A percentile compares a stretch with the other conserved stretches of the same genome.
These are phyloP conservation scores for Nephrotoma flavescens DNA, from an alignment of 2,888 invertebrate genomes.

Conservation along the genomic window DNA sequence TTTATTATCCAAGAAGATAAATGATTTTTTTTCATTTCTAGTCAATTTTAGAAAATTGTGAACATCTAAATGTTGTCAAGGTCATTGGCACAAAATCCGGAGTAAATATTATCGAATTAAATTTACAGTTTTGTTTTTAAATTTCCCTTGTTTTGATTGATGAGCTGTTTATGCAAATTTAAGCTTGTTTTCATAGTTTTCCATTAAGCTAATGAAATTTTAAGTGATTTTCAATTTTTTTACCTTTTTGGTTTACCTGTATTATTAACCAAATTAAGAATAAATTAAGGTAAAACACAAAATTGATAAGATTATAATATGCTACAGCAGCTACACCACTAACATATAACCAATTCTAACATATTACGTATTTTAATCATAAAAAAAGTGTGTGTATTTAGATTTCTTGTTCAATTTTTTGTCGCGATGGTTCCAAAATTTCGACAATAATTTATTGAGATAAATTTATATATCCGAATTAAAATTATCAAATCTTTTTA, in stretches of 20 bases:
- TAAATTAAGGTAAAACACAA: not conserved
- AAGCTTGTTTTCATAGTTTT: not conserved
- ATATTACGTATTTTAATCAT: no score
- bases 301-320: no score
- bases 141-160: not conserved
- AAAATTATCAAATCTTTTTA: not conserved
- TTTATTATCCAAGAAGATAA: not conserved
- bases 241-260: not conserved
- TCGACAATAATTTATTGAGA: not conserved
- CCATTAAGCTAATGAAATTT: not conserved
- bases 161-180: not conserved
- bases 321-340: no score
- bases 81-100: not conserved
- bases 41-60: not conserved
- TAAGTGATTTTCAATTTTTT: not conserved
- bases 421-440: no score
- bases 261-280: not conserved
- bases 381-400: no score
- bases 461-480: not conserved
- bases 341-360: no score
- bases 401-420: no score
- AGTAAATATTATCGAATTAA: not conserved
- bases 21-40: not conserved
- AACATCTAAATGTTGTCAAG: not conserved
- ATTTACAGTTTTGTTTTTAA: not conserved